Evolutionary conservation across 2,888 invertebrate genomes (phyloP), one percentile per base, ranked within the genome.

Genomic region (Amiota minor): DNA sequence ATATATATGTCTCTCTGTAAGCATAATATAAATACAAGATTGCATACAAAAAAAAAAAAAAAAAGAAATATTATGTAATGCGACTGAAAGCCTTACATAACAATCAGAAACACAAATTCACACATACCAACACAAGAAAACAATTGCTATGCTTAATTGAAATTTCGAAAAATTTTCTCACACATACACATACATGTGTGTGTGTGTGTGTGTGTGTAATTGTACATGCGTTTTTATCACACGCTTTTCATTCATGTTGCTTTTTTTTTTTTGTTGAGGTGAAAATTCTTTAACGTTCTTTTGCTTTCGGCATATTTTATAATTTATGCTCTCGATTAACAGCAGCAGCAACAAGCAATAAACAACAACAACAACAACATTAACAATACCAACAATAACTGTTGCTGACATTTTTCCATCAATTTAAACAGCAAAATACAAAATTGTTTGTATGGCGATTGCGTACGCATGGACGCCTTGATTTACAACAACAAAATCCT

Each of bases 331-430:
- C 65, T 79, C 79, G 76, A 78, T 76, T 81, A 78, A 77, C 77
- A 75, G 55, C 71, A 46, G 14, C 71, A 50, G 16, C 23, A 18
- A 14, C 23, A n/a, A n/a, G n/a, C 71, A 59, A 61, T 20, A 46
- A 76, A 76, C 62, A 46, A 14, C 72, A 55, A 46, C 55, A 35
- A 9, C 47, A 23, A 69, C 69, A 53, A n/a, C 14, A 14, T 11
- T 55, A 45, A 35, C 70, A 67, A 70, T 77, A 76, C 11, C 69
- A 45, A 35, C 70, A 67, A 70, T 77, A 76, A 77, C 82, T 83
- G 80, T 77, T 77, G 79, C 74, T 81, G 83, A 83, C 86, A 81
- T 70, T 76, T 79, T 76, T 67, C 77, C 85, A 86, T 85, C 85
- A 83, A 76, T 83, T 83, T 80, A 68, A 46, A 50, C 75, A 69